phyloP scores from a whole-genome alignment of 1,140 invertebrate genomes.

The Camponotus floridanus region DNA sequence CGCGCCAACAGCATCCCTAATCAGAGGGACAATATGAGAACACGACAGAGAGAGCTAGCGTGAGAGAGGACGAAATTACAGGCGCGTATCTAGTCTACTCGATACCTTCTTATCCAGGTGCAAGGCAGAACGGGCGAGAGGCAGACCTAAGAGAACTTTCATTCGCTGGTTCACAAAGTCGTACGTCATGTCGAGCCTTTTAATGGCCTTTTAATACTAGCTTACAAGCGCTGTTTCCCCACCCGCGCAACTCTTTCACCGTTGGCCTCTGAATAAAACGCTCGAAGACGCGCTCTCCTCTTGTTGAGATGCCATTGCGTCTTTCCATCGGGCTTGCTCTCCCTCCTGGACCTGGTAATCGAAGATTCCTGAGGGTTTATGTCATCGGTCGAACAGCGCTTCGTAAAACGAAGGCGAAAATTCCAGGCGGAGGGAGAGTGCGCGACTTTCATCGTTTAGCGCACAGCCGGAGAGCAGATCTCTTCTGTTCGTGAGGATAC shows the following conservation, averaged over 20 bases:
- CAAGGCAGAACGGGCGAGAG: not conserved
- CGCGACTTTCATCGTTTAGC: constrained; percentile 60
- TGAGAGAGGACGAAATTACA: constrained; percentile 25
- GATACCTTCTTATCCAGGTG: constrained; percentile 45
- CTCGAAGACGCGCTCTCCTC: constrained; percentile 55
- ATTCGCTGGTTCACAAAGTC: constrained; percentile 72
- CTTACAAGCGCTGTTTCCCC: constrained; percentile 72
- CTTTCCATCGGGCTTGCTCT: not conserved
- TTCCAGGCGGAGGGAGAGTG: constrained; percentile 37
- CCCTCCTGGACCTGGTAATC: constrained; percentile 33
- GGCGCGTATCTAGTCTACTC: constrained; percentile 5
- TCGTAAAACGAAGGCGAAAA: constrained; percentile 59
- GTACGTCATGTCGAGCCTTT: constrained; percentile 79
- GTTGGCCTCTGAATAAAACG: constrained; percentile 69
- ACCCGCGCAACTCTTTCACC: constrained; percentile 59
- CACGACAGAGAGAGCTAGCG: constrained; percentile 5
- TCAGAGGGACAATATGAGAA: constrained; percentile 6
- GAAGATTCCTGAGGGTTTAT: constrained; percentile 68
- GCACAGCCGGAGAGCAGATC: constrained; percentile 29
- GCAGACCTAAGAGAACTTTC: constrained; percentile 54
- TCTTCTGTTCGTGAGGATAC: constrained; percentile 23
- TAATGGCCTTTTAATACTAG: constrained; percentile 81
- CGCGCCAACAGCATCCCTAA: constrained; percentile 31
- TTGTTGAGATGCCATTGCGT: constrained; percentile 33
- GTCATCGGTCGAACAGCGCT: constrained; percentile 63